Evolutionary conservation across 2,113 vertebrate species (phyloP), one percentile per base, ranked within the genome.

Genomic region (Telmatochromis sp.): DNA sequence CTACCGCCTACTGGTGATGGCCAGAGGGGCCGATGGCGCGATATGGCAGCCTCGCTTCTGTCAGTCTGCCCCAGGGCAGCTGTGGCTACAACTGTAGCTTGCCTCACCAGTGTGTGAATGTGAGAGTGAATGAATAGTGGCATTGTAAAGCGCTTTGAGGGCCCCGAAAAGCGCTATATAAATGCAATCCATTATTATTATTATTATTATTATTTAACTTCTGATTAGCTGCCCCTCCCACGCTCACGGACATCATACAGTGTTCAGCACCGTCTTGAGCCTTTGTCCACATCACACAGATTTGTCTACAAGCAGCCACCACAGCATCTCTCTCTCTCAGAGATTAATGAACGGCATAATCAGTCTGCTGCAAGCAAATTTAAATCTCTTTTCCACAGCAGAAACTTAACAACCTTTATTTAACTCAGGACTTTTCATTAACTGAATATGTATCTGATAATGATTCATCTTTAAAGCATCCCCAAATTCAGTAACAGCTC

Each of bases 1-100:
- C 53, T 23, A 0, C n/a, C 5, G 1, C 53, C 53, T 54, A 0
- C n/a, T 54, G 53, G 53, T 23, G 53, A 0, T 54, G 51, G n/a
- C 3, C 10, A 21, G n/a, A 54, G 5, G 51, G n/a, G 10, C 5
- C 51, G 53, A 54, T 23, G 51, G 51, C 0, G 2, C 10, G 0
- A 54, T 54, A 2, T 2, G 51, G n/a, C 51, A 54, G n/a, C 51
- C n/a, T 54, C 2, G n/a, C 3, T 0, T 21, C n/a, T 54, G 51
- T 21, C 51, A 54, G n/a, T 11, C 3, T 54, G 51, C 0, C n/a
- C 51, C 51, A 54, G 51, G 17, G 8, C 17, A 51, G 47, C 47
- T 51, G 47, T 51, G 47, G 17, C 4, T 51, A 5, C 17, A 3
- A 6, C 51, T 2, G 51, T 6, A 54, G 10, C 10, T 54, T n/a